These are phyloP conservation scores for Hydrophis major DNA, from an alignment of 2,797 vertebrate species.

Conservation along the genomic window DNA sequence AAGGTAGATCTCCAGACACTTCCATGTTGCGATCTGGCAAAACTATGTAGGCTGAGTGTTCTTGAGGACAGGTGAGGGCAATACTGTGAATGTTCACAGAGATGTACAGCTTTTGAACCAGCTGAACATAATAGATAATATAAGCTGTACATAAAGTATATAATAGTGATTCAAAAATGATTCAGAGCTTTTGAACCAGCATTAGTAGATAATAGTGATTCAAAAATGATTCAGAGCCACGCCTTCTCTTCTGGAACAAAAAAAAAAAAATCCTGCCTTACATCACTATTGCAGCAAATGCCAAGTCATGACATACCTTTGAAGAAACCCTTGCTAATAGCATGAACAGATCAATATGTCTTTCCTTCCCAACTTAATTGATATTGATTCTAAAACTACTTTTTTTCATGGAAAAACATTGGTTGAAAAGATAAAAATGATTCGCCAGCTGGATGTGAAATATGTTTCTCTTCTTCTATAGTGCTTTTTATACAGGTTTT, in stretches of 20 bases:
- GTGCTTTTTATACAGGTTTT: too few relatives aligned
- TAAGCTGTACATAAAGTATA: too few relatives aligned
- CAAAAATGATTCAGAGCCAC: constrained; percentile 66
- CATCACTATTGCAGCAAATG: neutral
- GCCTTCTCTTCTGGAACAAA: constrained; percentile 56
- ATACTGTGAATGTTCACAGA: constrained; percentile 11
- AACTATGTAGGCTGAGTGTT: neutral
- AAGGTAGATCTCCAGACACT: constrained; percentile 10
- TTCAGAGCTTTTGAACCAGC: constrained; percentile 29
- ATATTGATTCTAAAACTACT: neutral
- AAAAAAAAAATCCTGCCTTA: constrained; percentile 42
- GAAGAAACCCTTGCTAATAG: neutral
- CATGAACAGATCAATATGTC: neutral
- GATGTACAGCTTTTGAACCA: constrained; percentile 29
- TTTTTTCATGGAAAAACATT: neutral
- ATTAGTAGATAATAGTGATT: constrained; percentile 26
- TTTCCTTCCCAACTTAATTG: neutral
- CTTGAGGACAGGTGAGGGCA: constrained; percentile 26
- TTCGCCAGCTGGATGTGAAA: neutral
- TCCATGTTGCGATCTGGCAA: neutral
- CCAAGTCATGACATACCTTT: neutral
- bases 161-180: too few relatives aligned
- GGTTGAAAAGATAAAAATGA: neutral
- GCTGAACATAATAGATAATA: neutral
- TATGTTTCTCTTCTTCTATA: too few relatives aligned